A percentile compares a stretch with the other conserved stretches of the same genome.
Conservation (phyloP, 2,888 invertebrate species). For the Pristionchus fissidentatus region DNA sequence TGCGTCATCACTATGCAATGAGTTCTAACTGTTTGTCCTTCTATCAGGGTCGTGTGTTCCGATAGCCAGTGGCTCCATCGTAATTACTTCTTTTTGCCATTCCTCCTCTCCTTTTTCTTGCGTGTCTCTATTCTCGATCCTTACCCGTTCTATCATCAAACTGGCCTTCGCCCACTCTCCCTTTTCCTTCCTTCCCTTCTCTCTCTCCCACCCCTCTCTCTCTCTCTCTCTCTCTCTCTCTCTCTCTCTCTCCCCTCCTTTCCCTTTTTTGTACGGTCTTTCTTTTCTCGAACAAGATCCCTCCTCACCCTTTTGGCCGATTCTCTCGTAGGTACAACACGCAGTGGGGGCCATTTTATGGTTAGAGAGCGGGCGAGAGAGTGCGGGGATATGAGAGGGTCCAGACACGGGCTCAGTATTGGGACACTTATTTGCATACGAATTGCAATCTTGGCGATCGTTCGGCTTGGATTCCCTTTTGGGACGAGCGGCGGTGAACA, state of each 20-base stretch:
- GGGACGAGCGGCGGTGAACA: background rate
- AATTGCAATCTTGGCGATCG: conserved; percentile 34
- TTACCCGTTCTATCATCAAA: conserved; percentile 42
- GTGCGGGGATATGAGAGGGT: background rate
- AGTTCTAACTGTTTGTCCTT: background rate
- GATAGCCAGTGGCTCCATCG: background rate
- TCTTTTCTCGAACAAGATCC: conserved; percentile 39
- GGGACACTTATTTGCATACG: conserved; percentile 13
- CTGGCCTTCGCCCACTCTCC: conserved; percentile 14
- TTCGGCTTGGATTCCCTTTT: conserved; percentile 40
- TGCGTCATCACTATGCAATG: background rate
- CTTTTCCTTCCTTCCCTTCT: background rate
- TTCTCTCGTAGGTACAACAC: background rate
- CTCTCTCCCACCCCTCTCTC: conserved; percentile 15
- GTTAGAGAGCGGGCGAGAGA: conserved; percentile 13
- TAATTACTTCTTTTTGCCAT: conserved; percentile 41
- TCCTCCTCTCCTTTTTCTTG: conserved; percentile 27
- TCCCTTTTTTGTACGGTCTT: conserved; percentile 38
- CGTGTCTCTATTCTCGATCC: too few relatives aligned
- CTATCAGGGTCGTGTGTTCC: background rate
- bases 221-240: background rate
- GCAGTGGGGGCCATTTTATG: background rate
- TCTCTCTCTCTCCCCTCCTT: background rate
- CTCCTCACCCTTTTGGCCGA: background rate
- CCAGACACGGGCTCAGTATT: background rate